Base-by-base conservation (phyloP, 2,888 invertebrate genomes). In the Polydesmus complanatus region DNA sequence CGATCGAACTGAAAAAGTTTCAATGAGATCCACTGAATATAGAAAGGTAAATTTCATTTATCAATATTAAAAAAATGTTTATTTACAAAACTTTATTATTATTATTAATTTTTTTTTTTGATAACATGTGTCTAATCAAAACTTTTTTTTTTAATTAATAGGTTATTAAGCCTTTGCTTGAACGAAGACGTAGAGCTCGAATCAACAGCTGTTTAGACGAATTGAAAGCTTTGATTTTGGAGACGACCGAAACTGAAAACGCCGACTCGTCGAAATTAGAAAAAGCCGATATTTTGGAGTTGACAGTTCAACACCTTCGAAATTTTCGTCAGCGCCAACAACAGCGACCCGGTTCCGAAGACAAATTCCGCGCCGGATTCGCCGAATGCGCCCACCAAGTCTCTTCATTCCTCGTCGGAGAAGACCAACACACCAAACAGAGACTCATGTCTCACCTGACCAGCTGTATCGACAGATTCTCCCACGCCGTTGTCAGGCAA, bases 361-460 rank as follows among this genome's bases (percentile, higher is more conserved):
- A 65, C 63, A 69, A 70, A 58, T 71, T 69, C 63, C 61, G 68
- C 8, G 65, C 68, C 18, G 71, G 71, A 19, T 71, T 70, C 64
- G 67, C 67, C 27, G 70, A 71, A 52, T 71, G 71, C 63, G 69
- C 69, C 3, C 65, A 65, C 48, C 70, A 71, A 63, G 69, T 71
- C 1, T 66, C 67, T 23, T 65, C 68, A 3, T 71, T 68, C 63
- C 60, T 71, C 22, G 60, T 64, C 19, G 63, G 63, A 2, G 57
- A 66, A 3, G 65, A 67, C 18, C 65, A 66, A 5, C 68, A 69
- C 14, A 61, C 69, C 19, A 62, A 68, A 51, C 61, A 67, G 1
- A 65, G 67, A 2, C 62, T 71, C 3, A 58, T 71, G n/a, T 62
- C 67, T 18, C 71, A 71, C 57, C 66, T 71, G 14, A 66, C 69